Conservation (phyloP, 2,888 invertebrate genomes). For the Pheosia tremula region DNA sequence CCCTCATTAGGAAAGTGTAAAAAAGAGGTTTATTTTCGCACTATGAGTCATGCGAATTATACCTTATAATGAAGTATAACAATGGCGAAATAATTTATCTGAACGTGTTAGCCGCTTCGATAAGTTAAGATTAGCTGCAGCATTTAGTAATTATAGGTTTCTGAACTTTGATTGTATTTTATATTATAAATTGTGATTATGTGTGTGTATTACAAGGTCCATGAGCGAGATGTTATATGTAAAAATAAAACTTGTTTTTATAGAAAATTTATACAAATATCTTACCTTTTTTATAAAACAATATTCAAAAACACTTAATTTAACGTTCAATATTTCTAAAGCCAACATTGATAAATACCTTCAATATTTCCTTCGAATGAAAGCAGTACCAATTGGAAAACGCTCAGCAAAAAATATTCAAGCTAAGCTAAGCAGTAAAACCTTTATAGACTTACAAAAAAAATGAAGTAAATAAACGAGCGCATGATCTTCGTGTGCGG, state of each 20-base stretch:
- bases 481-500: constrained; percentile 70
- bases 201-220: too few species aligned
- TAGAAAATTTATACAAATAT: too few species aligned
- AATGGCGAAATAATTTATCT: constrained; percentile 47
- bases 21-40: constrained; percentile 60
- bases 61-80: constrained; percentile 36
- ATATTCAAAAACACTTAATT: too few species aligned
- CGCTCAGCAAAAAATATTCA: too few species aligned
- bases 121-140: constrained; percentile 39
- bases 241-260: too few species aligned
- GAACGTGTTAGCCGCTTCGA: constrained; percentile 36
- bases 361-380: too few species aligned
- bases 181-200: constrained; percentile 12
- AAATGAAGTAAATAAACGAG: constrained; percentile 14
- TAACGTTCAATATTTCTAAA: too few species aligned
- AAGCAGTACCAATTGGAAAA: too few species aligned
- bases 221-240: too few species aligned
- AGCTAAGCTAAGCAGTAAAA: not conserved
- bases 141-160: constrained; percentile 43
- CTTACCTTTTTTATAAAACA: too few species aligned
- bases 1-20: constrained; percentile 60
- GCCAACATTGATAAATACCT: not conserved
- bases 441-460: not conserved
- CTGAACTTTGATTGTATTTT: constrained; percentile 38
- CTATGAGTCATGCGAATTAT: constrained; percentile 55